phyloP scores from a whole-genome alignment of 30 jellyfish, hydroid and myxozoan genomes.

The Hydractinia symbiolongicarpus region DNA sequence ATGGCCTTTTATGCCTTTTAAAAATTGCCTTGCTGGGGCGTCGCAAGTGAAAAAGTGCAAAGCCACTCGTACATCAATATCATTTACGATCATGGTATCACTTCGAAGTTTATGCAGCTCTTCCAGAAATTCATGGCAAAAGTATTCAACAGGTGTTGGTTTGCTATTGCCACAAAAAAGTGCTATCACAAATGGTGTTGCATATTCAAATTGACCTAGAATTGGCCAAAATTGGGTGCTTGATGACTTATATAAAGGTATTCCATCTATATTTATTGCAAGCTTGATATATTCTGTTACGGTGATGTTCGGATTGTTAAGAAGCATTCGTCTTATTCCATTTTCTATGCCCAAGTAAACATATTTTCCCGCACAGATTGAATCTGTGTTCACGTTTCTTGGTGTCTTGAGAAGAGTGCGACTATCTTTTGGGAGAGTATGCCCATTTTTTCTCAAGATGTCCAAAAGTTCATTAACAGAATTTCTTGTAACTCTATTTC shows the following conservation, averaged over 20 bases:
- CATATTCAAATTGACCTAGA: constrained; percentile 17
- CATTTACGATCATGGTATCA: constrained; percentile 21
- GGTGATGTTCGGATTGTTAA: too few species aligned
- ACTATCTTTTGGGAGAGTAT: too few species aligned
- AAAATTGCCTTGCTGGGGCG: constrained; percentile 53
- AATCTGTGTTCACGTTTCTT: too few species aligned
- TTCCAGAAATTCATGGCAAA: constrained; percentile 15
- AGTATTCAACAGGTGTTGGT: constrained; percentile 32
- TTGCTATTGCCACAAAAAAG: constrained; percentile 40
- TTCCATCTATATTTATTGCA: too few species aligned
- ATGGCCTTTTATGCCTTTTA: constrained; percentile 35
- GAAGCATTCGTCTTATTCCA: too few species aligned
- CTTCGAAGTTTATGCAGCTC: constrained; percentile 10
- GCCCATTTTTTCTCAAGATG: not conserved
- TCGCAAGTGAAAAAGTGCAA: constrained; percentile 33
- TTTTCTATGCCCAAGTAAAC: too few species aligned
- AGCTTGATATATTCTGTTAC: too few species aligned
- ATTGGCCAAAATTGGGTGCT: constrained; percentile 42
- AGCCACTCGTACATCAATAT: constrained; percentile 5
- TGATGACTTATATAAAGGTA: constrained; percentile 24
- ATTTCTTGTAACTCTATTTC: not conserved
- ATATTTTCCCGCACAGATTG: too few species aligned
- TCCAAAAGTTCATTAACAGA: constrained; percentile 6
- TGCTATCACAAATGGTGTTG: constrained; percentile 38
- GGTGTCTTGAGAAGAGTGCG: too few species aligned